Base-by-base conservation (phyloP, 2,888 invertebrate species). In the Polyommatus icarus region DNA sequence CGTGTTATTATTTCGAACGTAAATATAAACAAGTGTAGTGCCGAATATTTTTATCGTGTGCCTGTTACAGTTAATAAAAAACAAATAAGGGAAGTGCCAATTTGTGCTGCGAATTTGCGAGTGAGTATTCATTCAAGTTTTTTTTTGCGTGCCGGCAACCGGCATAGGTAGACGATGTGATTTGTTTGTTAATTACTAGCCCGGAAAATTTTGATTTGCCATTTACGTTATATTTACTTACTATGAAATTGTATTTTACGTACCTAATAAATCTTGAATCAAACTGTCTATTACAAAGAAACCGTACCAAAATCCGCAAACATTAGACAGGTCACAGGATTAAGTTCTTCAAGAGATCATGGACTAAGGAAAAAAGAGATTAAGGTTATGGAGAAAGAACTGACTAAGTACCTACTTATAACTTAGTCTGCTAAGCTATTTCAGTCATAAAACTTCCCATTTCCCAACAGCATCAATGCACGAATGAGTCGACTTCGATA, bases 11-110 rank as follows among this genome's bases (percentile, higher is more conserved):
- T 85, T 87, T 87, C 87, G 87, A 88, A 89, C 88, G 91, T 90
- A 92, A 92, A 91, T 89, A 92, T 89, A 92, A 91, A 91, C 89
- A 90, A 91, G 90, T 91, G 91, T 87, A 85, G 91, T 88, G 86
- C 85, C 82, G 84, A 86, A 85, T 81, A 78, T 79, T 80, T 80
- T 81, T 80, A 81, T 81, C 84, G 82, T 82, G 84, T 81, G 82
- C 78, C 83, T 81, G 57, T 59, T 54, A 57, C 67, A 46, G 76
- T 18, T 57, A 29, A 18, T 59, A 32, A 57, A 32, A 76, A 32
- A 67, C 40, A 46, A 59, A 77, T 40, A 73, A 32, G 76, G 75
- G 79, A 84, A 80, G 86, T 87, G 88, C 84, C 83, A 84, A 84
- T 85, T 85, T 87, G 88, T 90, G 87, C 88, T 87, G 85, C 88